Evolutionary conservation across 23 tunicate species (phyloP).

Genomic region (Halocynthia roretzi): DNA sequence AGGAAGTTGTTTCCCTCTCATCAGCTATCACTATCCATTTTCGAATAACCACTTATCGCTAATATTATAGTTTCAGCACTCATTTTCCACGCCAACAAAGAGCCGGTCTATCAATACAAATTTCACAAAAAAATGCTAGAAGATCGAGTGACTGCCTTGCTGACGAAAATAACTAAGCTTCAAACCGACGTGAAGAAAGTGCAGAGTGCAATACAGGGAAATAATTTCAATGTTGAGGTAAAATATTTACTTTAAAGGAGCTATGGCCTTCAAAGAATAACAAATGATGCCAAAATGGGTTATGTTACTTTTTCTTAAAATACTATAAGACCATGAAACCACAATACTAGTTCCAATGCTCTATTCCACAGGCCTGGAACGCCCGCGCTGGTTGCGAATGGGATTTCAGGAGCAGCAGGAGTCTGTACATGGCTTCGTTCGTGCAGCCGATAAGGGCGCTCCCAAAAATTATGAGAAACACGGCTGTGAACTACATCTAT

Average conservation of each 20-base stretch:
- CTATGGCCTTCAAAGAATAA: no score
- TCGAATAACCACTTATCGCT: neutral
- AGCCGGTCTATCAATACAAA: slow-evolving; percentile 51
- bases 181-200: slow-evolving; percentile 32
- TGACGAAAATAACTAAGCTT: slow-evolving; percentile 26
- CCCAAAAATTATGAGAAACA: neutral
- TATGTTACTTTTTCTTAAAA: no score
- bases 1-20: no score
- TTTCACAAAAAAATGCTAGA: slow-evolving; percentile 27
- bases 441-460: neutral
- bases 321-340: no score
- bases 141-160: slow-evolving; percentile 15
- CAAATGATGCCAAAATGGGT: no score
- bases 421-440: slow-evolving; percentile 6
- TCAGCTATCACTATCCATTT: no score
- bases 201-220: neutral
- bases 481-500: slow-evolving; percentile 4
- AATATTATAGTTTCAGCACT: slow-evolving; percentile 17
- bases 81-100: slow-evolving; percentile 75
- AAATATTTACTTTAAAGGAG: neutral
- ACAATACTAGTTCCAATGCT: neutral
- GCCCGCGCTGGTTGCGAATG: slow-evolving; percentile 19
- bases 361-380: slow-evolving; percentile 25
- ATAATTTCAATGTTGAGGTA: slow-evolving; percentile 9
- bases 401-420: slow-evolving; percentile 10